Conservation (phyloP, 2,113 vertebrate species). For the Nanorana parkeri region DNA sequence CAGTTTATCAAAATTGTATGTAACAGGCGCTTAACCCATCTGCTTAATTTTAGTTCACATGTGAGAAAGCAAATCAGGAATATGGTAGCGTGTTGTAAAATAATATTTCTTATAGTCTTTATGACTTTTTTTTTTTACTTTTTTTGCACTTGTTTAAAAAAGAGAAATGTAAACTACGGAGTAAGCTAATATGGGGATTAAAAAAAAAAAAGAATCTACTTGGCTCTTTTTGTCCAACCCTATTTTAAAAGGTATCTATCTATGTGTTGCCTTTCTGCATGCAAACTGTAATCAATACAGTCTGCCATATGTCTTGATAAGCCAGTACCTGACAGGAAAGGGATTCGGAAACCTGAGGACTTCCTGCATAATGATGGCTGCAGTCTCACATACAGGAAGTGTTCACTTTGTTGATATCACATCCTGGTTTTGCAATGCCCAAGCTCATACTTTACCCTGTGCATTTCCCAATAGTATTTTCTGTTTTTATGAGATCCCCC, state of each 20-base stretch:
- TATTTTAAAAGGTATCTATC: too few species aligned
- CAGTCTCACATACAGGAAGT: conserved; percentile 13
- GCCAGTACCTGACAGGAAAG: conserved; percentile 18
- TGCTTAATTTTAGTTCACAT: conserved; percentile 71
- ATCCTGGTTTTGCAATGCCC: not conserved
- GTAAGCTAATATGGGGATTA: too few species aligned
- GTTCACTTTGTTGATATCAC: conserved; percentile 23
- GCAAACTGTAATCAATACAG: not conserved
- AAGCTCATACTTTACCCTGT: not conserved
- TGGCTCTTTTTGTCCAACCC: too few species aligned
- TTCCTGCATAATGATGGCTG: conserved; percentile 9
- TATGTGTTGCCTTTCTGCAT: too few species aligned
- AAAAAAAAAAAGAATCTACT: too few species aligned
- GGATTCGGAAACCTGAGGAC: not conserved
- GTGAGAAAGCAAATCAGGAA: not conserved
- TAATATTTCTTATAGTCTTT: not conserved
- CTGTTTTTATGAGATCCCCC: too few species aligned
- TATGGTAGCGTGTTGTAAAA: not conserved
- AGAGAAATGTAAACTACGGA: too few species aligned
- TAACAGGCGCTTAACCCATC: conserved; percentile 65
- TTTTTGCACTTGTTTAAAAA: not conserved
- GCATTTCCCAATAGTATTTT: too few species aligned
- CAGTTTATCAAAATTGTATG: conserved; percentile 84
- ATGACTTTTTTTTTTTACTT: not conserved
- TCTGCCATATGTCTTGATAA: conserved; percentile 2